Evolutionary conservation across 2,113 vertebrate genomes (phyloP), one percentile per base, ranked within the genome.

Genomic region (Microtus montanus): DNA sequence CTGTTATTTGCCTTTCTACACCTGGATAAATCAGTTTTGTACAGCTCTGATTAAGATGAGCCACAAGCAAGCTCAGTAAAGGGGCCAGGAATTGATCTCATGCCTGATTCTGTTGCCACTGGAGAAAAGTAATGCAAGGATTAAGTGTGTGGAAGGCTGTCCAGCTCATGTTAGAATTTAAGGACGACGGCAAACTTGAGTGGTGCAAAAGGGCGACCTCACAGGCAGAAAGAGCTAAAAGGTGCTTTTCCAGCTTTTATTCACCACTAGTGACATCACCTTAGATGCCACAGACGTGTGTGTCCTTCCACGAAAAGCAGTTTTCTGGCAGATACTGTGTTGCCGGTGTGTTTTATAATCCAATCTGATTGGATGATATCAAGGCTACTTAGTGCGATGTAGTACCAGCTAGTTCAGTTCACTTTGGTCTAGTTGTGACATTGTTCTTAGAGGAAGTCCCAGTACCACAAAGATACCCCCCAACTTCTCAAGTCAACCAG

Each of bases 1-100:
- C 49, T 22, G 2, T 73, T 82, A 41, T 94, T 74, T 93, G 54
- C 64, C 89, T n/a, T 90, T 95, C 35, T 74, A 15, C 47, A 8
- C 12, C 20, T 92, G 63, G 44, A 5, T 91, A 70, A 93, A 70
- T 91, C 66, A 92, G 22, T 24, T 88, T 92, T 95, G 47, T 82
- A 7, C 12, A 93, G 30, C 58, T 87, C 30, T 58, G 92, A 90
- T 86, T 73, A 77, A 93, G 68, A 70, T 87, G 73, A 82, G 35
- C 54, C 52, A 70, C 28, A 82, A 24, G 73, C 9, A 82, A 91
- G 88, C n/a, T 83, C 78, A 89, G 47, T 73, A 44, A 87, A 92
- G 35, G 30, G 35, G 28, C 17, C 61, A 74, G 24, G 11, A 82
- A 7, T 41, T 88, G 54, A 26, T 91, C n/a, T 70, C 22, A 41